Conservation (phyloP, 2,888 invertebrate species). For the Xestobium rufovillosum region DNA sequence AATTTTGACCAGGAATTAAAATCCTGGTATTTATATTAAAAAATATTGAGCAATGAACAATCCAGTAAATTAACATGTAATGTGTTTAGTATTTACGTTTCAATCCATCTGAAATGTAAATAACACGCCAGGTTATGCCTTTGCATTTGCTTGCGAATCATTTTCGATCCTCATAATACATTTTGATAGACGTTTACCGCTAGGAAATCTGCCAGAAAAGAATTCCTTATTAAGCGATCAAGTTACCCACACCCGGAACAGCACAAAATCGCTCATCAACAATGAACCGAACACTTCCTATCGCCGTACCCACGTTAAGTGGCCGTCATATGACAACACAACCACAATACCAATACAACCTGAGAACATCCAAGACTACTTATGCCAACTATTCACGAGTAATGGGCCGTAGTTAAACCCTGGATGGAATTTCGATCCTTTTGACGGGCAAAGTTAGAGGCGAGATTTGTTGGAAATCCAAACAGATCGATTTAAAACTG, state of each 20-base stretch:
- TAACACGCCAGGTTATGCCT: too few species aligned
- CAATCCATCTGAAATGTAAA: too few species aligned
- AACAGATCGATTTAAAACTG: conserved; percentile 41
- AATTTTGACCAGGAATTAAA: too few species aligned
- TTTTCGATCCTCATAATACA: too few species aligned
- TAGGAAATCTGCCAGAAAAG: conserved; percentile 1
- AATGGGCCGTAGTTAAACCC: conserved; percentile 34
- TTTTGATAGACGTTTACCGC: too few species aligned
- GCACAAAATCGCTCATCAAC: conserved; percentile 18
- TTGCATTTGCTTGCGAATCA: too few species aligned
- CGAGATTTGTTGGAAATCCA: conserved; percentile 21
- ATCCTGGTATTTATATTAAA: too few species aligned
- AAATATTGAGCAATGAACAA: too few species aligned
- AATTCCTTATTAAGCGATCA: conserved; percentile 26
- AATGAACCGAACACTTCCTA: conserved; percentile 30
- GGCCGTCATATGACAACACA: conserved; percentile 35
- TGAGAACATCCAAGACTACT: conserved; percentile 32
- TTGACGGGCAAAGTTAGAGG: conserved; percentile 22
- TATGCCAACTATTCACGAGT: conserved; percentile 32
- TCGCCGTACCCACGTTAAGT: conserved; percentile 37
- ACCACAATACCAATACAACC: conserved; percentile 33
- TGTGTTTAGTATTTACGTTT: too few species aligned
- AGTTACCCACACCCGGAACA: conserved; percentile 30
- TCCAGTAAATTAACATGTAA: too few species aligned
- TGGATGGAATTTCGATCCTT: conserved; percentile 20